These are phyloP conservation scores for Papilio machaon DNA, from an alignment of 1,140 invertebrate genomes.

Conservation along the genomic window DNA sequence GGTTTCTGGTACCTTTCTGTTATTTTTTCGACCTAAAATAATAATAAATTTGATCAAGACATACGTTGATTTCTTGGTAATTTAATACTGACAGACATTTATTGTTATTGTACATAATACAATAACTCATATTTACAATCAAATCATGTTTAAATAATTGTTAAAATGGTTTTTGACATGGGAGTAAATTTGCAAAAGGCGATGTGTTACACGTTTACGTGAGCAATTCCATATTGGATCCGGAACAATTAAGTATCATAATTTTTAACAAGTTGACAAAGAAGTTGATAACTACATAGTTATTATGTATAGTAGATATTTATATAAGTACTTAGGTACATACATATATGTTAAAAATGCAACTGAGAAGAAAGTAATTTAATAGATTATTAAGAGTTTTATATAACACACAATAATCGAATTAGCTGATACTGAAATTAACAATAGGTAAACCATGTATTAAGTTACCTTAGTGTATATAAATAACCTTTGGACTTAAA, in stretches of 20 bases:
- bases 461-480: not conserved
- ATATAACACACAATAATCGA: too few relatives aligned
- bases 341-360: too few relatives aligned
- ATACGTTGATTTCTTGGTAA: not conserved
- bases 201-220: not conserved
- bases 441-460: not conserved
- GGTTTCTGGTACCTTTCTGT: not conserved
- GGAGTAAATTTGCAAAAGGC: not conserved
- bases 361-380: too few relatives aligned
- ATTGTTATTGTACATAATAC: constrained; percentile 12
- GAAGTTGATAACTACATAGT: not conserved
- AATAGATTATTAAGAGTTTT: too few relatives aligned
- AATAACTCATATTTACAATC: not conserved
- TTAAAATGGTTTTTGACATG: not conserved
- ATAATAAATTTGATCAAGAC: not conserved
- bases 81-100: not conserved
- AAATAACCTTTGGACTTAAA: not conserved
- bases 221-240: not conserved
- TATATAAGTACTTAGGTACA: not conserved
- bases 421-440: not conserved
- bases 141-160: not conserved
- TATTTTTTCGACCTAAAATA: not conserved
- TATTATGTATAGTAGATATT: not conserved
- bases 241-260: not conserved
- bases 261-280: not conserved